These are phyloP conservation scores for Euwallacea fornicatus DNA, from an alignment of 1,140 invertebrate genomes.

Conservation along the genomic window DNA sequence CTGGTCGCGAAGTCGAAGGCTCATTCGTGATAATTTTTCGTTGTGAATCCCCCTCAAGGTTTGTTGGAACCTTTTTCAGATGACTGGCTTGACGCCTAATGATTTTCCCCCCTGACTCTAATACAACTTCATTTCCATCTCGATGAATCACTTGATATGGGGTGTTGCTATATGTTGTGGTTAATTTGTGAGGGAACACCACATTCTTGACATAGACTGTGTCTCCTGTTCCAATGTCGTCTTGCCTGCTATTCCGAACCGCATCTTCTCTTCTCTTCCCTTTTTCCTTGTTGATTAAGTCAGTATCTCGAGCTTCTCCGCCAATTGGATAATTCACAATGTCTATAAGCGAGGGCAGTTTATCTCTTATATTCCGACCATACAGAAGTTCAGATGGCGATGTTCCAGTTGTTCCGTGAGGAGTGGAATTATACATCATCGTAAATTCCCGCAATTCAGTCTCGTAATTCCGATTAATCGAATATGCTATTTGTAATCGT, in stretches of 20 bases:
- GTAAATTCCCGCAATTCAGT: slow-evolving; percentile 43
- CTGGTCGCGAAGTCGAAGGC: too few species aligned
- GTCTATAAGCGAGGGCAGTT: slow-evolving; percentile 42
- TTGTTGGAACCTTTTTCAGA: slow-evolving; percentile 20
- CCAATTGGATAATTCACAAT: slow-evolving; percentile 16
- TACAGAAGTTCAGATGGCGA: slow-evolving; percentile 50
- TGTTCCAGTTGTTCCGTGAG: slow-evolving; percentile 48
- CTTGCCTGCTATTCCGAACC: slow-evolving; percentile 27
- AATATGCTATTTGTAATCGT: slow-evolving; percentile 28
- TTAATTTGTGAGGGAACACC: slow-evolving; percentile 27
- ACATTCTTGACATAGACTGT: slow-evolving; percentile 40
- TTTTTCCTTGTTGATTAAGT: slow-evolving; percentile 39
- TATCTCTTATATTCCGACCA: slow-evolving; percentile 42
- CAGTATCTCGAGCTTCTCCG: slow-evolving; percentile 38
- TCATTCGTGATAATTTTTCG: too few species aligned
- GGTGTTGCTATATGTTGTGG: slow-evolving; percentile 21
- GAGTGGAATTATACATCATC: slow-evolving; percentile 49
- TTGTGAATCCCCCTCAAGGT: background rate
- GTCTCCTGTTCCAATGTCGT: slow-evolving; percentile 33
- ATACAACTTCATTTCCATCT: slow-evolving; percentile 16
- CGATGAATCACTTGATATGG: slow-evolving; percentile 9
- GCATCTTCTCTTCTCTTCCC: slow-evolving; percentile 40
- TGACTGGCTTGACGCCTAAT: slow-evolving; percentile 7
- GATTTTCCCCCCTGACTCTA: slow-evolving; percentile 2
- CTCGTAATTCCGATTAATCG: slow-evolving; percentile 36